Evolutionary conservation across 2,797 vertebrate genomes (phyloP).

Genomic region (Yasuhikotakia modesta): DNA sequence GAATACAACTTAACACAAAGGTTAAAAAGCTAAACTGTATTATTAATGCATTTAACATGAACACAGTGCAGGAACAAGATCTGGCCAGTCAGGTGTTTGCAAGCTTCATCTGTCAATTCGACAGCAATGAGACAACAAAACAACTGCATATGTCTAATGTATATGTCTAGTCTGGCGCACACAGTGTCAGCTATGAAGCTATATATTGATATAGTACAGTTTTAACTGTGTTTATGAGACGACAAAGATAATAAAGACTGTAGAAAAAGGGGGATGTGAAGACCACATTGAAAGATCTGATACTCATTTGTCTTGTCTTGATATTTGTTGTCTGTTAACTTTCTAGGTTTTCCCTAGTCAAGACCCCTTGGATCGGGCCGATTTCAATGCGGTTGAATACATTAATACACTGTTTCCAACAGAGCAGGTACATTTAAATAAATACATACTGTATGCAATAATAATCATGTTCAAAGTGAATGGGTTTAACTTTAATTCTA

Average conservation of each 20-base stretch:
- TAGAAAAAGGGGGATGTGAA: neutral
- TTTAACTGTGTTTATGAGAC: neutral
- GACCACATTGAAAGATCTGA: neutral
- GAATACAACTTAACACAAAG: neutral
- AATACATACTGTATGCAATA: neutral
- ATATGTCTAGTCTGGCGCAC: too few relatives aligned
- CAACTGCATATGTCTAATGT: neutral
- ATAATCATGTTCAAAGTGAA: neutral
- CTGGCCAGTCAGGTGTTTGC: neutral
- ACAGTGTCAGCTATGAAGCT: neutral
- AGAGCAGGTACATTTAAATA: constrained; percentile 84
- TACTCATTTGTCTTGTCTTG: neutral
- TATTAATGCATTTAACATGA: too few relatives aligned
- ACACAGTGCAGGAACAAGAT: neutral
- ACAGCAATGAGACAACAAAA: neutral
- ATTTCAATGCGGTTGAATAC: constrained; percentile 98
- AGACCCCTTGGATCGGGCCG: constrained; percentile 92
- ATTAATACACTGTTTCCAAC: constrained; percentile 97
- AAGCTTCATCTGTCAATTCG: neutral
- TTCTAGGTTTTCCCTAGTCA: constrained; percentile 94
- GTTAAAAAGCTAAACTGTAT: neutral
- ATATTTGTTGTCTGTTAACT: neutral
- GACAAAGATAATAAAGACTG: neutral
- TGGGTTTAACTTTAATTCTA: too few relatives aligned
- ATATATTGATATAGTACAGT: neutral